Evolutionary conservation across 1,140 invertebrate genomes (phyloP), one percentile per base, ranked within the genome.

Genomic region (Coptotermes formosanus): DNA sequence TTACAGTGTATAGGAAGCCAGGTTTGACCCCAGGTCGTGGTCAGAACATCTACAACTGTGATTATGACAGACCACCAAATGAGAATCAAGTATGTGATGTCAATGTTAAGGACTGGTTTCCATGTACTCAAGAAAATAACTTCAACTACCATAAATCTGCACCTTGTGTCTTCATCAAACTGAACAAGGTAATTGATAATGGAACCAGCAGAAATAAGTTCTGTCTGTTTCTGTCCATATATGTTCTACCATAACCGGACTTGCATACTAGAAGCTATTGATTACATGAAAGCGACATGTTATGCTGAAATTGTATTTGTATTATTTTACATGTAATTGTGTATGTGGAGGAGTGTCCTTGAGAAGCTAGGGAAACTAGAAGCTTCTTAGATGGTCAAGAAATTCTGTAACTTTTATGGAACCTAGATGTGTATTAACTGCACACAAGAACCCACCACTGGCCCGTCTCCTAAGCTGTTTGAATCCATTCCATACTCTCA

Each of bases 81-180:
- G 91, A 91, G 30, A 94, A 94, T 44, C 93, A 95, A 89, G 94
- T 95, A 11, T 96, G 96, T 90, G 93, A 94, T 88, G 94, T 96
- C 82, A 93, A 95, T 89, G 92, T 95, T 16, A 92, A 92, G 81
- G 89, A 91, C 14, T 94, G 93, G 92, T 90, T 91, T 38, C 93
- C 94, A 0, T 97, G 96, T 90, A 94, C 93, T 86, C 90, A 92
- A 85, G 93, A 94, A 89, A 94, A 95, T 88, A 92, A 94, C 82
- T 97, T 94, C 91, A 95, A 95, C 85, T 97, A 94, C 90, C 93
- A 94, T 89, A 92, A 94, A 88, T 95, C 94, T 30, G 93, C 95
- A 25, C 96, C 96, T 23, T 97, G 96, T 89, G 94, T 97, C 89
- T 95, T 97, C 91, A 93, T 97, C 86, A 97, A 97, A 90, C 91